Evolutionary conservation across 2,113 vertebrate genomes (phyloP).

Genomic region (Gymnocephalus cernua): DNA sequence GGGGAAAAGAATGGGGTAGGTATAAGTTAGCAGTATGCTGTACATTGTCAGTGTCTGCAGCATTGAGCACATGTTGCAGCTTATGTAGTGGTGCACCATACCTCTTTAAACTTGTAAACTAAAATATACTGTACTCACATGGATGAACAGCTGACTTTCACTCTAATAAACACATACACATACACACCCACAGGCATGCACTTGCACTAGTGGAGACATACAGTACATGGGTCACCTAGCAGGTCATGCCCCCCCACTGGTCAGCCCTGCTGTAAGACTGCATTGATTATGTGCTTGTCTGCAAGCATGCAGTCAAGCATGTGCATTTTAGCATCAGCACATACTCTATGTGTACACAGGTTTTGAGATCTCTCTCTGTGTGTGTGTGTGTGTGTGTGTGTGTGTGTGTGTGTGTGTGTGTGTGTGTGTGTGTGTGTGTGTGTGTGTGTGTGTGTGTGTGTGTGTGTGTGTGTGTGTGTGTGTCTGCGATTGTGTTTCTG

Average conservation of each 20-base stretch:
- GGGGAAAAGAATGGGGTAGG: neutral
- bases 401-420: neutral
- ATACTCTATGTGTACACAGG: slow-evolving; percentile 39
- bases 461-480: slow-evolving; percentile 7
- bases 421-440: slow-evolving; percentile 2
- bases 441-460: neutral
- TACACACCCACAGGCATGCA: slow-evolving; percentile 65
- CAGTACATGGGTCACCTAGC: slow-evolving; percentile 82
- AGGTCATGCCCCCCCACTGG: slow-evolving; percentile 78
- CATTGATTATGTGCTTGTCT: slow-evolving; percentile 81
- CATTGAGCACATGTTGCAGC: slow-evolving; percentile 10
- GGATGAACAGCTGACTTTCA: slow-evolving; percentile 74
- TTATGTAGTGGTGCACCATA: slow-evolving; percentile 19
- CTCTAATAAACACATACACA: slow-evolving; percentile 64
- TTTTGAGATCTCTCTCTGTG: slow-evolving; percentile 33
- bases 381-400: neutral
- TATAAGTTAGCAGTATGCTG: neutral
- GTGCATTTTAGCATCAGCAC: slow-evolving; percentile 55
- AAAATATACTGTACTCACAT: slow-evolving; percentile 63
- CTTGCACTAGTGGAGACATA: slow-evolving; percentile 73
- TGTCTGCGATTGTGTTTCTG: neutral
- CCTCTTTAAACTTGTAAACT: slow-evolving; percentile 63
- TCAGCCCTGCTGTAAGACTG: slow-evolving; percentile 75
- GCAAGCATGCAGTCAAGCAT: slow-evolving; percentile 67
- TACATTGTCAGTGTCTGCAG: neutral